Conservation (phyloP, 2,888 invertebrate species). For the Diarsia dahlii region DNA sequence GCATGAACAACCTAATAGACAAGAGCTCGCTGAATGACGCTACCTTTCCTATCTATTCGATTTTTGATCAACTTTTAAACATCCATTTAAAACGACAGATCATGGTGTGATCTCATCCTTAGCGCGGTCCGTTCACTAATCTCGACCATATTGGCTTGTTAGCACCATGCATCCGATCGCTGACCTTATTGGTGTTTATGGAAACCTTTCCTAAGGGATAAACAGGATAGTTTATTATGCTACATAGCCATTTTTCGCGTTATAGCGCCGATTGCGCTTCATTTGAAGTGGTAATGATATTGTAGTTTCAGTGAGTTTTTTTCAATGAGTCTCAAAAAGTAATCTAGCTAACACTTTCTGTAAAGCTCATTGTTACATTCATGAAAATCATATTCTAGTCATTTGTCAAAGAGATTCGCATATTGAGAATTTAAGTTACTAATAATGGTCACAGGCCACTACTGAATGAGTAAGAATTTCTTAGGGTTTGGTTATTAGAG, state of each 20-base stretch:
- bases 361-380: too few relatives aligned
- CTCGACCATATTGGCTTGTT: constrained; percentile 85
- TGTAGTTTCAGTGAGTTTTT: too few relatives aligned
- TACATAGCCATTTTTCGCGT: constrained; percentile 13
- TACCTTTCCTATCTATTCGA: background rate
- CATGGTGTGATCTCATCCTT: constrained; percentile 59
- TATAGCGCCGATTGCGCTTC: background rate
- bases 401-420: background rate
- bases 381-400: background rate
- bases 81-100: background rate
- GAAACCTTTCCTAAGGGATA: constrained; percentile 65
- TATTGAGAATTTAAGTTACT: too few relatives aligned
- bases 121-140: constrained; percentile 79
- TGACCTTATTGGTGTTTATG: constrained; percentile 74
- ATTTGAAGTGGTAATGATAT: background rate
- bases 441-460: background rate
- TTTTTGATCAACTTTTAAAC: constrained; percentile 6
- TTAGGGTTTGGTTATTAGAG: background rate
- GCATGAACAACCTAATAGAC: too few relatives aligned
- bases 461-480: background rate
- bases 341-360: background rate
- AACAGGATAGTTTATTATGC: constrained; percentile 60
- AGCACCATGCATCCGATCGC: constrained; percentile 75
- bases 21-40: background rate
- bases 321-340: too few relatives aligned